Base-by-base conservation (phyloP, 2,888 invertebrate genomes). In the Philhelius pedissequus region DNA sequence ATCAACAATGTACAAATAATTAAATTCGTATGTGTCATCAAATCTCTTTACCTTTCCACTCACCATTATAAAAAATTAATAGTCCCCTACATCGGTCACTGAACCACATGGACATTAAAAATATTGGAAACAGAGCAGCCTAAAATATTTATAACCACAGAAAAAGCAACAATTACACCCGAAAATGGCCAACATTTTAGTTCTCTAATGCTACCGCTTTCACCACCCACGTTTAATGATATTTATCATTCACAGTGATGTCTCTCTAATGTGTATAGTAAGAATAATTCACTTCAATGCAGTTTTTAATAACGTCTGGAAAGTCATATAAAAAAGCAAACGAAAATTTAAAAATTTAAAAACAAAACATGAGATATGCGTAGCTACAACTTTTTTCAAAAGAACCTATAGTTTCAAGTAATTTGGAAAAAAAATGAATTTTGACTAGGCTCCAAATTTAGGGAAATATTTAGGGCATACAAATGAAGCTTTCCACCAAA, bases 1-100 rank as follows among this genome's bases (percentile, higher is more conserved):
- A n/a, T n/a, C n/a, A n/a, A n/a, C n/a, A n/a, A n/a, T 76, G 69
- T 43, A 60, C 58, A 69, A 69, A 69, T 76, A 76, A 76, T 76
- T 76, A 76, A 76, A 62, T 69, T 76, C 54, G 50, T 18, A 52
- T 69, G 69, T 52, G 52, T 52, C 52, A 52, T 68, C 76, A 68
- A 68, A 45, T 9, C 18, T 4, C 18, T 13, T 3, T 5, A 18
- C 15, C 38, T 5, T 5, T 13, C 48, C 15, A 50, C 8, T 32
- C 43, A 25, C 32, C 43, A 32, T 54, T 25, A 64, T 54, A 30
- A n/a, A n/a, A n/a, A n/a, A n/a, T n/a, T n/a, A n/a, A n/a, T 13
- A 62, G 43, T 18, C 18, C 18, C 18, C 5, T 22, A 1, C 0
- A 11, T 22, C 3, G 45, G 20, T 45, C 5, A 25, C 7, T 20